A percentile compares a stretch with the other conserved stretches of the same genome.
These are phyloP conservation scores for Dasyprocta punctata DNA, from an alignment of 2,113 vertebrate genomes.

Conservation along the genomic window DNA sequence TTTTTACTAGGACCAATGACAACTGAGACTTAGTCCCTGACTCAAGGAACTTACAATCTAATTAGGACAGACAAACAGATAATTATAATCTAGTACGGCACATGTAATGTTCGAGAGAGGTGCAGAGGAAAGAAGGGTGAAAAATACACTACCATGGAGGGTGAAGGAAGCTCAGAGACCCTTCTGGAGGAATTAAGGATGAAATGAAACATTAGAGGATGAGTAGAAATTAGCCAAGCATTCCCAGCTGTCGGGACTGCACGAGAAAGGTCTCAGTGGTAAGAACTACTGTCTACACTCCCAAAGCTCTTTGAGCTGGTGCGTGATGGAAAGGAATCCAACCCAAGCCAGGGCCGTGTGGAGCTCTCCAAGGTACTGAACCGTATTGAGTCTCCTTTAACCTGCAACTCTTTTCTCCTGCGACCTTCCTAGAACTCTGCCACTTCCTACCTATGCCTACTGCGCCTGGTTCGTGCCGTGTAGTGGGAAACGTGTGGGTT, in stretches of 20 bases:
- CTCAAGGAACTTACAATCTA: background rate
- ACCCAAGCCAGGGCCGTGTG: fast-evolving
- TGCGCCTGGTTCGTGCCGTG: background rate
- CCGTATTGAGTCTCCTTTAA: background rate
- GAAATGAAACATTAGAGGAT: background rate
- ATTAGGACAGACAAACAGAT: background rate
- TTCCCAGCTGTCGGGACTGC: background rate
- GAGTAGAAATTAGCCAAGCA: background rate
- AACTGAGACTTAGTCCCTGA: background rate
- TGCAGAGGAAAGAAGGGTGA: background rate
- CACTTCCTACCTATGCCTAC: background rate
- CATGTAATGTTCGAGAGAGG: constrained; percentile 11
- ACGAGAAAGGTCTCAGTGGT: background rate
- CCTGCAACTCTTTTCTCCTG: background rate
- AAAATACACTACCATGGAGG: background rate
- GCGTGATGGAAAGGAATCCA: background rate
- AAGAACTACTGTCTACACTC: background rate
- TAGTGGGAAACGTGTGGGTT: background rate
- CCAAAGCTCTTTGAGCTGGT: background rate
- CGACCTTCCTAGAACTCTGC: background rate
- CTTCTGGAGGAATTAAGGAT: constrained; percentile 12
- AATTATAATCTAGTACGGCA: background rate
- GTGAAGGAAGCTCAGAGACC: background rate
- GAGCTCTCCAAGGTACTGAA: constrained; percentile 79
- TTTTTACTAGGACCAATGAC: constrained; percentile 15